phyloP scores from a whole-genome alignment of 2,888 invertebrate species.

The Diaperis boleti region DNA sequence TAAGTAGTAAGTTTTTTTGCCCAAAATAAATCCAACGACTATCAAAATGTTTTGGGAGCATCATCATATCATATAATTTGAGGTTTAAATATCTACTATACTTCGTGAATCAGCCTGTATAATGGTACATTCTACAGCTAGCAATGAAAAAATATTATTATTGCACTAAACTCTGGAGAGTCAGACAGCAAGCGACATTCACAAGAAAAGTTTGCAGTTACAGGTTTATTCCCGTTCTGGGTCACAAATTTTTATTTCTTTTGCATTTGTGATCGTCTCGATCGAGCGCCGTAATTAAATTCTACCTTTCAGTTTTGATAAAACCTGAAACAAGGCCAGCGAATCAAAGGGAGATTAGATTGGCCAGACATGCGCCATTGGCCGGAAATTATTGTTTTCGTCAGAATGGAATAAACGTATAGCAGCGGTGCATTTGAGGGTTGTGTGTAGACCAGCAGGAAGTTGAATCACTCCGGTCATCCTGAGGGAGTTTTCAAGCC shows the following conservation, averaged over 20 bases:
- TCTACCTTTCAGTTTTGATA: conserved; percentile 21
- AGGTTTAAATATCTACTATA: too few relatives aligned
- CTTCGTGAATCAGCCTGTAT: too few relatives aligned
- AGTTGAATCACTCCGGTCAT: conserved; percentile 29
- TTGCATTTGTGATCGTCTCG: conserved; percentile 13
- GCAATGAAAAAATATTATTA: too few relatives aligned
- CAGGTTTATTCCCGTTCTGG: not conserved
- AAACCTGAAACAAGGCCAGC: conserved; percentile 8
- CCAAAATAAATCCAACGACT: too few relatives aligned
- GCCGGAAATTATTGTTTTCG: conserved; percentile 30
- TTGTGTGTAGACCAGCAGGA: conserved; percentile 19
- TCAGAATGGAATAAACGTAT: conserved; percentile 18
- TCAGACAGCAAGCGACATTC: too few relatives aligned
- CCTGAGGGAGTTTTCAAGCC: conserved; percentile 27
- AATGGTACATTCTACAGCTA: too few relatives aligned
- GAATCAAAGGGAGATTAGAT: conserved; percentile 25
- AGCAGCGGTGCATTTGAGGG: conserved; percentile 23
- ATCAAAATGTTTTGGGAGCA: too few relatives aligned
- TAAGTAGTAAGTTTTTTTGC: too few relatives aligned
- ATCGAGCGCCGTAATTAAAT: conserved; percentile 22
- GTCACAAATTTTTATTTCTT: not conserved
- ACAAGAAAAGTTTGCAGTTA: too few relatives aligned
- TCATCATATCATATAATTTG: too few relatives aligned
- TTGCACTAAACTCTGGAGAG: too few relatives aligned
- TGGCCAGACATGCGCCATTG: conserved; percentile 12